Conservation (phyloP, 64 coral and sea anemone genomes). For the Stichodactyla helianthus region DNA sequence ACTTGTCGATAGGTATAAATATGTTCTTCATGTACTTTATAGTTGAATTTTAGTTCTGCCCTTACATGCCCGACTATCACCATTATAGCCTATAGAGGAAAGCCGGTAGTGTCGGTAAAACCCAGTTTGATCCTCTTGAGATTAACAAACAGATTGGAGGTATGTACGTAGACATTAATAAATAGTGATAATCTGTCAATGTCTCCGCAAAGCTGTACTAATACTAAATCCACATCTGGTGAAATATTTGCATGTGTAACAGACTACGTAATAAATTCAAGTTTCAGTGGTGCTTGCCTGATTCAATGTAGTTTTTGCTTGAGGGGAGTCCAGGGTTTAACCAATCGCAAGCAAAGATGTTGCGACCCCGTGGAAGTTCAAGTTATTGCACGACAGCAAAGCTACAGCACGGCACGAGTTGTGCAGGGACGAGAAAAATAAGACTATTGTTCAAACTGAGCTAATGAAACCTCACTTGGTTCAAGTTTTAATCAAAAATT, state of each 20-base stretch:
- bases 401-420: neutral
- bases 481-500: neutral
- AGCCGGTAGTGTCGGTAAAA: no score
- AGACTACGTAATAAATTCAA: constrained; percentile 20
- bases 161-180: neutral
- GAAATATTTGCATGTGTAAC: constrained; percentile 8
- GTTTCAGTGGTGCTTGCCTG: neutral
- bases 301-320: neutral
- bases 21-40: no score
- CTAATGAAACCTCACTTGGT: neutral
- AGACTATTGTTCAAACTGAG: neutral
- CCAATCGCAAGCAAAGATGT: neutral
- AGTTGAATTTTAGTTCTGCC: no score
- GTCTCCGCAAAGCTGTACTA: neutral
- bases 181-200: neutral
- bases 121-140: neutral
- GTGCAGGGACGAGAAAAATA: neutral
- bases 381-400: neutral
- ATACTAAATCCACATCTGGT: neutral
- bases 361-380: neutral
- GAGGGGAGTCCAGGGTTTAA: neutral
- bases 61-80: no score
- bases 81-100: no score
- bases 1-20: no score
- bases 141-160: neutral